Percentiles rank a stretch among this genome's conserved stretches.
These are phyloP conservation scores for Drosophila sechellia DNA, from an alignment of 1,140 invertebrate species.

Conservation along the genomic window DNA sequence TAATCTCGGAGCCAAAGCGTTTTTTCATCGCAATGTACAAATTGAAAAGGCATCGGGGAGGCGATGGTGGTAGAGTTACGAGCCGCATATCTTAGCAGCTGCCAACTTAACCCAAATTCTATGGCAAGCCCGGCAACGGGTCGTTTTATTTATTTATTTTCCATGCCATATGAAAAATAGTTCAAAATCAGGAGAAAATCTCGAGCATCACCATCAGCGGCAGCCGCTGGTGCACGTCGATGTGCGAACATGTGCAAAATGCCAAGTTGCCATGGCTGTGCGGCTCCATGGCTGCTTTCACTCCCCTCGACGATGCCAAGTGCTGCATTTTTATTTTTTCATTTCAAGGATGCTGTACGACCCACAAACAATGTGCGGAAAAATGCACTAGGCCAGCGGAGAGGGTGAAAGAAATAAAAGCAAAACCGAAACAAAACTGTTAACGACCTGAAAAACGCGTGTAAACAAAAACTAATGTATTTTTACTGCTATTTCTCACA, in stretches of 20 bases:
- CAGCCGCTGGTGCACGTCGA: constrained; percentile 56
- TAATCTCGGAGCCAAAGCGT: constrained; percentile 30
- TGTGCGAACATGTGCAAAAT: constrained; percentile 63
- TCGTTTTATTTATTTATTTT: constrained; percentile 73
- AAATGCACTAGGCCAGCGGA: constrained; percentile 23
- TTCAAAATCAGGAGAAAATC: constrained; percentile 70
- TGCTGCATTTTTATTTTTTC: constrained; percentile 67
- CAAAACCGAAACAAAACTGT: constrained; percentile 64
- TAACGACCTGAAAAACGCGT: constrained; percentile 75
- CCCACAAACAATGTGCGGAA: constrained; percentile 60
- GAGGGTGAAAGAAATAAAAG: constrained; percentile 39
- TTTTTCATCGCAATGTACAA: constrained; percentile 41
- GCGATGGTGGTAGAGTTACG: constrained; percentile 23
- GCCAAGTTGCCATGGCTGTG: constrained; percentile 47
- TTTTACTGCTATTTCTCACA: constrained; percentile 76
- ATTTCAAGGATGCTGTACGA: constrained; percentile 77
- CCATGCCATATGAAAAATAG: constrained; percentile 75
- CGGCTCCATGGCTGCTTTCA: constrained; percentile 18
- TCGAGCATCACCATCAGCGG: constrained; percentile 46
- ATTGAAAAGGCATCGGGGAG: constrained; percentile 43
- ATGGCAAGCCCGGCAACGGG: constrained; percentile 25
- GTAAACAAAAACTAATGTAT: constrained; percentile 83
- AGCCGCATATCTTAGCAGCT: constrained; percentile 59
- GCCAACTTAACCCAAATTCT: constrained; percentile 68
- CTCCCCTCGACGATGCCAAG: constrained; percentile 52